phyloP scores from a whole-genome alignment of 2,113 vertebrate species.

The Notarius quadriscutis region DNA sequence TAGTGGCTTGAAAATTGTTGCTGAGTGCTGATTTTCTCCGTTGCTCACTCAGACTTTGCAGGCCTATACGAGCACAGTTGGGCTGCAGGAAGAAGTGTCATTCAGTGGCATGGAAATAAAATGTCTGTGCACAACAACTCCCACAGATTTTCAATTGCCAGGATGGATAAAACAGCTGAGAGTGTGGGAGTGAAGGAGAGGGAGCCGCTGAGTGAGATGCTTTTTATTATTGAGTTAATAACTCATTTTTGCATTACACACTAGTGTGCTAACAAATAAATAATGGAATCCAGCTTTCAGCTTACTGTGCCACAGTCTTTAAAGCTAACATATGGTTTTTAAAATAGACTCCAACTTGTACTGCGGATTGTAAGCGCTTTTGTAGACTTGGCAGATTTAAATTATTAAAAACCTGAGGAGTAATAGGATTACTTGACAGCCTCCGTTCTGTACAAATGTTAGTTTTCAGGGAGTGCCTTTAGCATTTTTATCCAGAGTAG shows the following conservation, averaged over 20 bases:
- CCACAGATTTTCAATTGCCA: slow-evolving; percentile 64
- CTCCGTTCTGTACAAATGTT: slow-evolving; percentile 35
- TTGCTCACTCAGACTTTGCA: background rate
- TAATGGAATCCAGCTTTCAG: slow-evolving; percentile 55
- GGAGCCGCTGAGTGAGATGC: slow-evolving; percentile 54
- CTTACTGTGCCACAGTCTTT: slow-evolving; percentile 51
- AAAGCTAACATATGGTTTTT: slow-evolving; percentile 52
- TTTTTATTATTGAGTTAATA: slow-evolving; percentile 68
- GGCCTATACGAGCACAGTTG: slow-evolving; percentile 20
- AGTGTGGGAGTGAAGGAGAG: slow-evolving; percentile 59
- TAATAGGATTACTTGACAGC: slow-evolving; percentile 48
- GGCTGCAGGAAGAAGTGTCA: slow-evolving; percentile 29
- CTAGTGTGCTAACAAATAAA: slow-evolving; percentile 53
- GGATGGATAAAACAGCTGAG: slow-evolving; percentile 56
- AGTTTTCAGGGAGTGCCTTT: slow-evolving; percentile 52
- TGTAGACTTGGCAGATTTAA: slow-evolving; percentile 40
- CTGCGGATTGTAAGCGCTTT: slow-evolving; percentile 7
- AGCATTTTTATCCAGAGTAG: slow-evolving; percentile 58
- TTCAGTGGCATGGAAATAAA: slow-evolving; percentile 55
- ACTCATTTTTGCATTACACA: slow-evolving; percentile 65
- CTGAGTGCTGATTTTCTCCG: background rate
- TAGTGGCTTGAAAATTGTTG: slow-evolving; percentile 8
- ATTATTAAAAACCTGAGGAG: slow-evolving; percentile 36
- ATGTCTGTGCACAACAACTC: slow-evolving; percentile 55
- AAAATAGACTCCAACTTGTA: slow-evolving; percentile 50